Evolutionary conservation across 1,140 invertebrate species (phyloP).

Genomic region (Brachystomella parvula): DNA sequence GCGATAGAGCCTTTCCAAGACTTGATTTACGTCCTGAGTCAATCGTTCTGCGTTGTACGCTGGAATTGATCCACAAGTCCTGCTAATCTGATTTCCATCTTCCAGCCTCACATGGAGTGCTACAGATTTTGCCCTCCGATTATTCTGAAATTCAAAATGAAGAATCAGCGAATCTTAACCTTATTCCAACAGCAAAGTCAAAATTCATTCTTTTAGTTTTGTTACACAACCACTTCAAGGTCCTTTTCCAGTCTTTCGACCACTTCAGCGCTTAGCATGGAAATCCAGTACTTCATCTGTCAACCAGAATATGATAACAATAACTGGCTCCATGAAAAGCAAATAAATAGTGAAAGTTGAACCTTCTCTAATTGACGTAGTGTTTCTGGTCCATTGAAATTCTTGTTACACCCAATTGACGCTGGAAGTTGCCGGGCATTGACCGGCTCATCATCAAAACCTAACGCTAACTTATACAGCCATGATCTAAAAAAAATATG

Average conservation of each 20-base stretch:
- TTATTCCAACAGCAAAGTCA: not conserved
- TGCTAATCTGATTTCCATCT: slow-evolving; percentile 21
- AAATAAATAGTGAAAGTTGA: not conserved
- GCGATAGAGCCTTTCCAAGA: slow-evolving; percentile 30
- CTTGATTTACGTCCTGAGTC: slow-evolving; percentile 5
- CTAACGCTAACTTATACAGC: slow-evolving; percentile 78
- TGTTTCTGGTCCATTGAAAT: slow-evolving; percentile 74
- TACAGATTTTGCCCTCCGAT: slow-evolving; percentile 28
- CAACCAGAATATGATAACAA: not conserved
- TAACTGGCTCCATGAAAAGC: not conserved
- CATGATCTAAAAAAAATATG: slow-evolving; percentile 54
- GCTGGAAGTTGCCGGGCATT: slow-evolving; percentile 72
- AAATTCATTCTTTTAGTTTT: not conserved
- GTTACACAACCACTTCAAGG: slow-evolving; percentile 41
- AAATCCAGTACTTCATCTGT: slow-evolving; percentile 64
- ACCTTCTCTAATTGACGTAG: slow-evolving; percentile 58
- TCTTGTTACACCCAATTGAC: slow-evolving; percentile 92
- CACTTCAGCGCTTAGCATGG: slow-evolving; percentile 70
- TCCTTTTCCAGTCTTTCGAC: slow-evolving; percentile 77
- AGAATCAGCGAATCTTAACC: not conserved
- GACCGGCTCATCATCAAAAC: slow-evolving; percentile 80
- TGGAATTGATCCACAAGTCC: slow-evolving; percentile 19
- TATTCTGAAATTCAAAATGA: slow-evolving; percentile 29
- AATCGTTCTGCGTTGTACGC: slow-evolving; percentile 26
- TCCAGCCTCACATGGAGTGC: slow-evolving; percentile 31